These are phyloP conservation scores for Catharus minimus DNA, from an alignment of 2,113 vertebrate genomes.

Conservation along the genomic window DNA sequence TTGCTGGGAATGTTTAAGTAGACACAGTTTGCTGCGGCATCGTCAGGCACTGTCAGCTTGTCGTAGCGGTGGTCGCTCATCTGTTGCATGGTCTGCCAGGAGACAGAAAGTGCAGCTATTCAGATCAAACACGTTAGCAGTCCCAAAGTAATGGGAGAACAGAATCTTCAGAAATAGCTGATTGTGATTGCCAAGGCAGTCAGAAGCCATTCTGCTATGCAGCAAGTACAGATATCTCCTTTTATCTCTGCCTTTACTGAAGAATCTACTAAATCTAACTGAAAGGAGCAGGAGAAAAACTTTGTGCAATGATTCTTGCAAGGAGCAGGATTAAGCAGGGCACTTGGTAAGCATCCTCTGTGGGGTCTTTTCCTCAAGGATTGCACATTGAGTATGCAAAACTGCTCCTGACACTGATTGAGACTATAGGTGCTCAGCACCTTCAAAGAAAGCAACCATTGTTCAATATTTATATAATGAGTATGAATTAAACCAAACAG, in stretches of 20 bases:
- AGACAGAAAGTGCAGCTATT: slow-evolving; percentile 1
- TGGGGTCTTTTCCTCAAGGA: not conserved
- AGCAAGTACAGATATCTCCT: not conserved
- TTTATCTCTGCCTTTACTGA: not conserved
- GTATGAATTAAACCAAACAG: not conserved
- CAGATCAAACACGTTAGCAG: not conserved
- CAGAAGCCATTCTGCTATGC: not conserved
- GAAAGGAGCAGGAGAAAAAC: not conserved
- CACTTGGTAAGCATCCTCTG: not conserved
- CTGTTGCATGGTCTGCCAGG: slow-evolving; percentile 91
- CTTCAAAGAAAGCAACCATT: not conserved
- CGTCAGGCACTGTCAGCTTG: slow-evolving; percentile 93
- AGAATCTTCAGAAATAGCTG: not conserved
- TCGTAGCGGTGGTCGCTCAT: slow-evolving; percentile 97
- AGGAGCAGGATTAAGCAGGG: not conserved
- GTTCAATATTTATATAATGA: not conserved
- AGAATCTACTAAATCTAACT: not conserved
- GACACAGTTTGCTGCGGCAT: slow-evolving; percentile 90
- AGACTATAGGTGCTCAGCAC: slow-evolving; percentile 10
- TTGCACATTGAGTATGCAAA: not conserved
- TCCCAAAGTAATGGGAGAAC: not conserved
- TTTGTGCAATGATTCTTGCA: not conserved
- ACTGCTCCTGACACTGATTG: not conserved
- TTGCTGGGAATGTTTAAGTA: slow-evolving; percentile 91
- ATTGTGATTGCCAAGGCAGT: not conserved